Conservation (phyloP, 2,888 invertebrate species). For the Trypoxylon attenuatum region DNA sequence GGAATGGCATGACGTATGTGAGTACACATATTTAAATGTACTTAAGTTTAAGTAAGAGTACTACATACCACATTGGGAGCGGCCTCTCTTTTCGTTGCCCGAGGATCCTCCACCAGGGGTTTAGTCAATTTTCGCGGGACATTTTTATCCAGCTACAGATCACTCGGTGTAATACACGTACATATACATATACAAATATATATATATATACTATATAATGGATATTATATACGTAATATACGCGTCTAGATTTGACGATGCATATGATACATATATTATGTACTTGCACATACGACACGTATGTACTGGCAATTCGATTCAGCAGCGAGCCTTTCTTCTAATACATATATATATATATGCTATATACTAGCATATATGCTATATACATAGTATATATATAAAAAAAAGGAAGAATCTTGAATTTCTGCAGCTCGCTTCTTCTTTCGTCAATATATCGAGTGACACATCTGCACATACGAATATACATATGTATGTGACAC, state of each 20-base stretch:
- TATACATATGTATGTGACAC: conserved; percentile 7
- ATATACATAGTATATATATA: no score
- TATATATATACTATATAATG: conserved; percentile 36
- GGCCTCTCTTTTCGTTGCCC: conserved; percentile 53
- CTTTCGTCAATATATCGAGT: no score
- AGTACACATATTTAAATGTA: not conserved
- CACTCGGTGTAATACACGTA: conserved; percentile 39
- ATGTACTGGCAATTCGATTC: not conserved
- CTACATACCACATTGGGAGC: conserved; percentile 29
- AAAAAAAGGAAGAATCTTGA: no score
- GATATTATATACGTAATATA: conserved; percentile 27
- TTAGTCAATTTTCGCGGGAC: conserved; percentile 73
- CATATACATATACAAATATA: conserved; percentile 41
- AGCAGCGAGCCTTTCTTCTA: not conserved
- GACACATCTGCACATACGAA: conserved; percentile 8
- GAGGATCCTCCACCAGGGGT: conserved; percentile 55
- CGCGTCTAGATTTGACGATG: no score
- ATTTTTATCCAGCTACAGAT: conserved; percentile 61
- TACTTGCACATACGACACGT: conserved; percentile 16
- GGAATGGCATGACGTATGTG: not conserved
- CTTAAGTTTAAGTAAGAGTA: no score
- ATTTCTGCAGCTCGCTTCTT: no score
- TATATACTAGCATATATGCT: no score
- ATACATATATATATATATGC: conserved; percentile 5
- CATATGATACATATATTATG: no score